Base-by-base conservation (phyloP, 2,113 vertebrate species). In the Heterochromis multidens region DNA sequence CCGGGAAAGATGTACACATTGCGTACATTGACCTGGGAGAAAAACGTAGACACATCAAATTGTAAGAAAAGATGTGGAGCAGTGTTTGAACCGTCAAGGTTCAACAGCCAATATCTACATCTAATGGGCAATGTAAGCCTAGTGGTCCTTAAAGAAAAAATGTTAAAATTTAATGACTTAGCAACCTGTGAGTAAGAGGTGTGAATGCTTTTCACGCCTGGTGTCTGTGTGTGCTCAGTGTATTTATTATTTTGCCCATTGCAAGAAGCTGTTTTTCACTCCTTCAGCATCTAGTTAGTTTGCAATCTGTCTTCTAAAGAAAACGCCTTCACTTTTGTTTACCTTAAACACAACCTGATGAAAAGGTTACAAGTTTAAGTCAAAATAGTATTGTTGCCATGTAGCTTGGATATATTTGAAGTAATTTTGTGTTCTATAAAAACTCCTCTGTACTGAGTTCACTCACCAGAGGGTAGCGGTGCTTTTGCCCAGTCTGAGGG, bases 1-100 rank as follows among this genome's bases (percentile, higher is more conserved):
- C 99, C 99, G 0, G 99, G 99, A 89, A 99, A 99, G 83, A 99
- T 89, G 90, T 97, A 99, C 54, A 99, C 99, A 0, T 99, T 99
- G 10, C 57, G 97, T 3, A 99, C 98, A 0, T 97, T 99, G 83
- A 95, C 92, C 95, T 95, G 46, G 11, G 13, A 81, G 37, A 81
- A 80, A 12, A 58, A 25, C 31, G 25, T n/a, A 11, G 10, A 57
- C 5, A 31, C n/a, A 35, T 59, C 9, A 9, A 17, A 57, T 6
- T 16, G 40, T 59, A 13, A 79, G 23, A 23, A 52, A 23, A 40
- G 7, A 60, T 11, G 62, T 8, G 49, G 81, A 2, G 6, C 1
- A 19, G 56, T 49, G 8, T 16, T 49, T 1, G 11, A 74, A 29
- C 19, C 27, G n/a, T 72, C 43, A n/a, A n/a, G n/a, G n/a, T n/a